Evolutionary conservation across 2,113 vertebrate genomes (phyloP).

Genomic region (Ammodytes dubius): DNA sequence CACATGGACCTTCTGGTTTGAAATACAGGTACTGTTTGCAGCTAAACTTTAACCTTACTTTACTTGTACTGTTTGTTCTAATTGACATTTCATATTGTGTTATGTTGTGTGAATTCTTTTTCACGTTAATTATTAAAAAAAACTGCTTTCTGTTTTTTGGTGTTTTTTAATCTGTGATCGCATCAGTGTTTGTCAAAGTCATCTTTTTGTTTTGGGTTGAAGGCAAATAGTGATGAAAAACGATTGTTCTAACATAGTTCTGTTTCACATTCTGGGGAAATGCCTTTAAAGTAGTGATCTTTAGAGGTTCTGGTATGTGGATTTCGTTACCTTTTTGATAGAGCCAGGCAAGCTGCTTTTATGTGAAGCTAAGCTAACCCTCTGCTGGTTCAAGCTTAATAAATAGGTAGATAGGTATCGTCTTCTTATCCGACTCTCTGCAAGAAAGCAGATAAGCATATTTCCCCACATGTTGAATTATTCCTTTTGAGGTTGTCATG

Average conservation of each 20-base stretch:
- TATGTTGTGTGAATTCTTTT: neutral
- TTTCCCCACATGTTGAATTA: neutral
- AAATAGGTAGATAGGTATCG: neutral
- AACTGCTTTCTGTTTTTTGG: neutral
- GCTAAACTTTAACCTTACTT: neutral
- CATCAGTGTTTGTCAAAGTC: neutral
- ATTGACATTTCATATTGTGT: slow-evolving; percentile 4
- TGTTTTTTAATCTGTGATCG: neutral
- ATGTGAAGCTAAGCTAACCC: neutral
- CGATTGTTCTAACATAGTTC: no score
- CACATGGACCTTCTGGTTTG: slow-evolving; percentile 94
- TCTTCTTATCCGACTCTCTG: neutral
- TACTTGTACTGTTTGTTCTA: neutral
- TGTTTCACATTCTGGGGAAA: neutral
- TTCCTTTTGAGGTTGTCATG: neutral
- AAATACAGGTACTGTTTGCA: slow-evolving; percentile 87
- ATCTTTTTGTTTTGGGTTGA: neutral
- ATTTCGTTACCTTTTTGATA: neutral
- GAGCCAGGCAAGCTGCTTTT: neutral
- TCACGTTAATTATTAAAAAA: slow-evolving; percentile 5
- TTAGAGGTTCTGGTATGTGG: neutral
- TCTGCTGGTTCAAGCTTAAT: neutral
- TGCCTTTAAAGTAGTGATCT: neutral
- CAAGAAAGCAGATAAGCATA: neutral
- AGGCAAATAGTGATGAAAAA: no score